phyloP scores from a whole-genome alignment of 2,797 vertebrate genomes.

The Catamblyrhynchus diadema region DNA sequence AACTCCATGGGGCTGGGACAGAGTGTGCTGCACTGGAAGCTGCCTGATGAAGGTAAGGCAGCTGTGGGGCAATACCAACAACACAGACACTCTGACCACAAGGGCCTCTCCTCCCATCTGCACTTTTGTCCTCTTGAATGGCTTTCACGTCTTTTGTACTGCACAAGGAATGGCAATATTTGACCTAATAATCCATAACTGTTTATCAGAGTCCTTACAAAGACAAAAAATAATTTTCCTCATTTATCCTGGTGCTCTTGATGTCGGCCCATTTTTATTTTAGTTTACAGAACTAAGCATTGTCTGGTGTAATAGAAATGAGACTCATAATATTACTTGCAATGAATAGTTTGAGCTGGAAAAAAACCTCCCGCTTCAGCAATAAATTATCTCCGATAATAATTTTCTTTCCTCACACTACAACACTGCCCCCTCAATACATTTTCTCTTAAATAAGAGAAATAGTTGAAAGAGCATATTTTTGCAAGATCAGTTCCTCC shows the following conservation, averaged over 20 bases:
- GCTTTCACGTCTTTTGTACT: neutral
- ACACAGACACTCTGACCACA: neutral
- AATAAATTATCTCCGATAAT: neutral
- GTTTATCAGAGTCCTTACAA: neutral
- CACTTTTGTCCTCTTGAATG: neutral
- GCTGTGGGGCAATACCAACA: neutral
- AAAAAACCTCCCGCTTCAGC: neutral
- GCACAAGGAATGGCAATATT: neutral
- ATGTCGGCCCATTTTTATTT: neutral
- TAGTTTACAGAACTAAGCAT: neutral
- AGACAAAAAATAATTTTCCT: neutral
- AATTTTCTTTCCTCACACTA: neutral
- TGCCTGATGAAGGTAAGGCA: neutral
- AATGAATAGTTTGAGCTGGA: neutral
- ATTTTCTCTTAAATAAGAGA: neutral
- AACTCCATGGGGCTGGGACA: fast-evolving
- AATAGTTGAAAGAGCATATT: neutral
- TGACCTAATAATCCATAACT: neutral
- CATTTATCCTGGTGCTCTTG: neutral
- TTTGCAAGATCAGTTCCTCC: neutral
- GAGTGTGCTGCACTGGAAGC: neutral
- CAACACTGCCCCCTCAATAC: neutral
- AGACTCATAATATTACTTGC: neutral
- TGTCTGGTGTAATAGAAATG: neutral
- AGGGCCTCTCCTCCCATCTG: neutral